A percentile compares a stretch with the other conserved stretches of the same genome.
These are phyloP conservation scores for Chaetophractus vellerosus DNA, from an alignment of 2,797 vertebrate genomes.

Conservation along the genomic window DNA sequence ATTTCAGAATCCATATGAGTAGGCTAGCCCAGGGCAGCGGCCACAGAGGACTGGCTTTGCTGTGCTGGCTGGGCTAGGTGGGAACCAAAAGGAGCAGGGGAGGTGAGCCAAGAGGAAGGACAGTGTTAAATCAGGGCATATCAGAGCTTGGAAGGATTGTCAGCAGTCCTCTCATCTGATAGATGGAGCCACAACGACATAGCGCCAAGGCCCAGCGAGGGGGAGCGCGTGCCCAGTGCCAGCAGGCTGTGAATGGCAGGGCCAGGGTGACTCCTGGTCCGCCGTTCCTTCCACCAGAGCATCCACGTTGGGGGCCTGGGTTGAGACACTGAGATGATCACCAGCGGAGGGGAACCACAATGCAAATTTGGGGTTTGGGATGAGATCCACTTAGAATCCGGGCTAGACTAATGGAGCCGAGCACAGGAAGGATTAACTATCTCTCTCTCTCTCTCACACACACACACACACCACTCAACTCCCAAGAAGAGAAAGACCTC, in stretches of 20 bases:
- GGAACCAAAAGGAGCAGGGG: neutral
- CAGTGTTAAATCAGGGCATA: fast-evolving
- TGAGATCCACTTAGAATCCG: neutral
- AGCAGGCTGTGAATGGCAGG: neutral
- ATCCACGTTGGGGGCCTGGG: neutral
- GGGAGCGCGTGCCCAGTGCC: neutral
- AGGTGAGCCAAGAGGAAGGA: neutral
- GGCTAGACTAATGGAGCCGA: neutral
- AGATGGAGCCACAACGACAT: neutral
- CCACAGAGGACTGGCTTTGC: neutral
- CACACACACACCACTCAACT: neutral
- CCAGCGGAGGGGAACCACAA: neutral
- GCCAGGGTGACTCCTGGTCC: neutral
- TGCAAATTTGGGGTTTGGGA: neutral
- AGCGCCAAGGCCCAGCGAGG: neutral
- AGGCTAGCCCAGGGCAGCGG: neutral
- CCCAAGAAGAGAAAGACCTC: neutral
- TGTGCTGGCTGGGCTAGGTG: neutral
- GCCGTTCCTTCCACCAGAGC: neutral
- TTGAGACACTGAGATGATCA: neutral
- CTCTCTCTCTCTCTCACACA: no score
- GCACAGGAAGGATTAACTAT: neutral
- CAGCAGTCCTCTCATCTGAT: neutral
- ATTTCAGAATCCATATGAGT: neutral
- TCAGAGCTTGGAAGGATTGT: neutral